Evolutionary conservation across 2,888 invertebrate genomes (phyloP).

Genomic region (Idaea aversata): DNA sequence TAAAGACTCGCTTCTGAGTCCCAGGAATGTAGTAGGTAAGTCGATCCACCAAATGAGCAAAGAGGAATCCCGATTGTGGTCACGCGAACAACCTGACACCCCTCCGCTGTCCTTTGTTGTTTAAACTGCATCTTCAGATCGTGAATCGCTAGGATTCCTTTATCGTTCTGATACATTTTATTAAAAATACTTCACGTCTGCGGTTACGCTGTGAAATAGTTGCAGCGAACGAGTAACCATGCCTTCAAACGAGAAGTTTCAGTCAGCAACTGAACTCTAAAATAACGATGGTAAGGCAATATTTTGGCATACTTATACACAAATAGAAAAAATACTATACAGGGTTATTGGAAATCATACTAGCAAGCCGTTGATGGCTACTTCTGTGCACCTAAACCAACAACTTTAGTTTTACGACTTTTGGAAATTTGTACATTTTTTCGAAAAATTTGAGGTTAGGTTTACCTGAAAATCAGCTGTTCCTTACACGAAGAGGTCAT

Average conservation of each 20-base stretch:
- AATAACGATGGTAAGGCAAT: no score
- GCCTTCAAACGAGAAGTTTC: neutral
- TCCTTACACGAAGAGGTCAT: no score
- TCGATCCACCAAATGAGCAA: slow-evolving; percentile 65
- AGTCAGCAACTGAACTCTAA: no score
- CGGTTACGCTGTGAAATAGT: slow-evolving; percentile 11
- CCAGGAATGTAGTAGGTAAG: slow-evolving; percentile 62
- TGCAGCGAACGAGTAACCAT: neutral
- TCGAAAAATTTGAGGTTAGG: no score
- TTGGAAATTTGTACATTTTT: no score
- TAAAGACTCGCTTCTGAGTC: slow-evolving; percentile 54
- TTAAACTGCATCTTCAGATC: slow-evolving; percentile 41
- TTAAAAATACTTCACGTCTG: slow-evolving; percentile 19
- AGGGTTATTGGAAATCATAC: no score
- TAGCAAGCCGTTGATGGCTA: no score
- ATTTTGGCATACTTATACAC: no score
- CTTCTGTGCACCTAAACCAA: no score
- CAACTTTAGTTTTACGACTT: no score
- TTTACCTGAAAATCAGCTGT: no score
- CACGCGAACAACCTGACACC: slow-evolving; percentile 69
- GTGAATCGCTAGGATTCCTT: slow-evolving; percentile 58
- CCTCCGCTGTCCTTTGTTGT: slow-evolving; percentile 47
- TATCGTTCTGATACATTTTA: slow-evolving; percentile 50
- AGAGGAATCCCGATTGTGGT: slow-evolving; percentile 58
- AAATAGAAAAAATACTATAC: no score